Evolutionary conservation across 2,113 vertebrate genomes (phyloP).

Genomic region (Pseudopipra pipra): DNA sequence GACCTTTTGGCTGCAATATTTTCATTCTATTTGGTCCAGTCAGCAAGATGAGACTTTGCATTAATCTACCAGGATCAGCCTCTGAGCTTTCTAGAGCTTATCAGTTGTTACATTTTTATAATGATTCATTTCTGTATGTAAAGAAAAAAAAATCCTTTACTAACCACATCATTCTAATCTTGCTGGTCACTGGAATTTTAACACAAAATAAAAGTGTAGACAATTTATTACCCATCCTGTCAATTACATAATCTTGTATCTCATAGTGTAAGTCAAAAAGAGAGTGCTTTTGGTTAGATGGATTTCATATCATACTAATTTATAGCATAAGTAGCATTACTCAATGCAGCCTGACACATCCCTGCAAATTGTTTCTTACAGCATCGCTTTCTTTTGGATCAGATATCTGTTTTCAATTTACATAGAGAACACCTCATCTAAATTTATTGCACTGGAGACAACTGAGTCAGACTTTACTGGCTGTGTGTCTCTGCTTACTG

Average conservation of each 20-base stretch:
- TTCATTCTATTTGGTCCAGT: not conserved
- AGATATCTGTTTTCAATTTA: slow-evolving; percentile 7
- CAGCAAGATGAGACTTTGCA: not conserved
- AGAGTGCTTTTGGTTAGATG: not conserved
- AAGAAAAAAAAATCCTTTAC: not conserved
- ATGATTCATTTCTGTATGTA: not conserved
- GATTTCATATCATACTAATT: not conserved
- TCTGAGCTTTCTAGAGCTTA: not conserved
- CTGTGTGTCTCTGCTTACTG: not conserved
- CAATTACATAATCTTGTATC: not conserved
- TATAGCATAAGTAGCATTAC: not conserved
- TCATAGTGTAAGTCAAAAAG: not conserved
- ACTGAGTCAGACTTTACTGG: not conserved
- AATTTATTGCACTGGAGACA: slow-evolving; percentile 5
- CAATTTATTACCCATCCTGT: not conserved
- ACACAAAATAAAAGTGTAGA: not conserved
- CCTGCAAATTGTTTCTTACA: not conserved
- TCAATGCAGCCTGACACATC: not conserved
- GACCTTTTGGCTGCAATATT: not conserved
- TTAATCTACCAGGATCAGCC: not conserved
- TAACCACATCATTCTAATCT: not conserved
- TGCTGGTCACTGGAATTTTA: not conserved
- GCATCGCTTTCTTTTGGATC: not conserved
- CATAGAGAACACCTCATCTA: not conserved
- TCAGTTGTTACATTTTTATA: not conserved